A percentile compares a stretch with the other conserved stretches of the same genome.
Conservation (phyloP, 2,113 vertebrate genomes). For the Eidolon helvum region DNA sequence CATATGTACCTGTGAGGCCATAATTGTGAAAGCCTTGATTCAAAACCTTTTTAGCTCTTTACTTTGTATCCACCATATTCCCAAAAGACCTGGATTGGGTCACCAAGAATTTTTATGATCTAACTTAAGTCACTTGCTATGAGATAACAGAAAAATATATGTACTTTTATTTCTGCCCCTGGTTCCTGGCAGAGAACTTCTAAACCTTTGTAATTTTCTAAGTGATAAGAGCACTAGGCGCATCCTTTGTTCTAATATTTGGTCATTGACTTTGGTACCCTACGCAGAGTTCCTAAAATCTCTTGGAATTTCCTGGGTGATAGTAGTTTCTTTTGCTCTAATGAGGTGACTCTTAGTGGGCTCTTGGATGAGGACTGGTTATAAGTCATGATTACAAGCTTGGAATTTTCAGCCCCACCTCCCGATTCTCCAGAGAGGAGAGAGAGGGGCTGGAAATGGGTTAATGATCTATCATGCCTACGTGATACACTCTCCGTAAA, state of each 20-base stretch:
- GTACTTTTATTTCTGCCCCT: not conserved
- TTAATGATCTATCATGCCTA: not conserved
- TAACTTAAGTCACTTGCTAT: not conserved
- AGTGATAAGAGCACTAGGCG: not conserved
- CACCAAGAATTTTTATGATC: not conserved
- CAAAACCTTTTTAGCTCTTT: not conserved
- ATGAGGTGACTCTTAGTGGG: not conserved
- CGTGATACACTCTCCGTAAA: not conserved
- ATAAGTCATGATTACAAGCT: not conserved
- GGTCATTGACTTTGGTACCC: not conserved
- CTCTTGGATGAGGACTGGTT: not conserved
- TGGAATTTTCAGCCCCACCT: not conserved
- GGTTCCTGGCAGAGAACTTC: not conserved
- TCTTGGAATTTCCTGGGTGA: not conserved
- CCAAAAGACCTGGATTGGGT: not conserved
- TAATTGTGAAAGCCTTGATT: not conserved
- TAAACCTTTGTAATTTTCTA: not conserved
- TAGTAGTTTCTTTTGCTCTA: not conserved
- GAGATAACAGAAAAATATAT: not conserved
- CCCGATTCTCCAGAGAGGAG: not conserved
- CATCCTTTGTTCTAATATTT: not conserved
- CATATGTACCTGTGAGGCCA: not conserved
- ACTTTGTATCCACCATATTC: not conserved
- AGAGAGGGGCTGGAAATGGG: not conserved
- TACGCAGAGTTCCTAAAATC: not conserved